Evolutionary conservation across 2,797 vertebrate genomes (phyloP), one percentile per base, ranked within the genome.

Genomic region (Cichlasoma orientale): DNA sequence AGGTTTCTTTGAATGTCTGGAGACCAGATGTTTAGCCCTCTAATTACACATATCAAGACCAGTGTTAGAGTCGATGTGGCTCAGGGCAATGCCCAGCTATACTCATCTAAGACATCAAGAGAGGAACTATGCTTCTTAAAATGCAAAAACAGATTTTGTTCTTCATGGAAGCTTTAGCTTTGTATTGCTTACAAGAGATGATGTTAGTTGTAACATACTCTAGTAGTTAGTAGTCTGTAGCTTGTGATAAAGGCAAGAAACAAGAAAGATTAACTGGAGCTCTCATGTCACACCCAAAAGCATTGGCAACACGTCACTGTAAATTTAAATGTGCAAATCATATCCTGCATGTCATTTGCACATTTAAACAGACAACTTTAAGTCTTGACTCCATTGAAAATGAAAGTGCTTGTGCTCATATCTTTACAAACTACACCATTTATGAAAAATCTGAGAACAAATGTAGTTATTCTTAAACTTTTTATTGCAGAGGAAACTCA

Each of bases 1-100:
- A 50, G 59, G 3, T 78, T 59, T 11, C 50, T 14, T 13, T 33
- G 16, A 8, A 75, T 84, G 89, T 88, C 83, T 92, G 80, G 54
- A 54, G 61, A 54, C 77, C 86, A 72, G 58, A 80, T 86, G 83
- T 78, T 56, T 25, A 25, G 73, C 52, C 83, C 72, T 93, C 78
- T 90, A 90, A 90, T 93, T 92, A 16, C 41, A 29, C 38, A 68
- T 57, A 25, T 80, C 55, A 31, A 83, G 71, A 83, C 82, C 69
- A 72, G 31, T 77, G 18, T 1, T 23, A 29, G 25, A 77, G 74
- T 33, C 3, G 23, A 16, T 57, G 63, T 77, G 53, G 75, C 31
- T 75, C 71, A 57, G 79, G 76, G 81, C 59, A 55, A 79, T 74
- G 55, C 74, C 78, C 47, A 41, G 23, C 25, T 55, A 31, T 77